A percentile compares a stretch with the other conserved stretches of the same genome.
phyloP scores from a whole-genome alignment of 2,113 vertebrate species.

The Megaleporinus macrocephalus region DNA sequence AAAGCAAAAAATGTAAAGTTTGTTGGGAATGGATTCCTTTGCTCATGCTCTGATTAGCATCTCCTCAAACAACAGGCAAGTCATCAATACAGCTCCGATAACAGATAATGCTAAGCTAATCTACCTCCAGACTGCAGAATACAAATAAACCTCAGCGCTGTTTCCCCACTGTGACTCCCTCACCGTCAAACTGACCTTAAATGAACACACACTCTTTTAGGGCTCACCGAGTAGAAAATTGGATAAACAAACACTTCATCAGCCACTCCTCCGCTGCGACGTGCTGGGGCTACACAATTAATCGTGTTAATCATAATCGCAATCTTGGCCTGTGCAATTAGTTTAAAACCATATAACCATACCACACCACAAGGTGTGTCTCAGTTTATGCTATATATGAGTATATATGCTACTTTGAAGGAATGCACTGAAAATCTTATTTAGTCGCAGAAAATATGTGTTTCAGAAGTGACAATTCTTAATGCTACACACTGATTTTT shows the following conservation, averaged over 20 bases:
- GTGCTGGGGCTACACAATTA: constrained; percentile 30
- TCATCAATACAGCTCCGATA: not conserved
- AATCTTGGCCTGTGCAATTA: not conserved
- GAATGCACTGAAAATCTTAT: too few species aligned
- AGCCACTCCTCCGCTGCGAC: constrained; percentile 38
- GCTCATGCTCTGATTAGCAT: not conserved
- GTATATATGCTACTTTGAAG: too few species aligned
- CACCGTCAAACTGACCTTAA: constrained; percentile 65
- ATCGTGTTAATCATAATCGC: constrained; percentile 15
- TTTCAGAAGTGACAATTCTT: too few species aligned
- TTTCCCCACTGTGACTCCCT: constrained; percentile 27
- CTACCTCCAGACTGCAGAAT: not conserved
- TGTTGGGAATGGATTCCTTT: too few species aligned
- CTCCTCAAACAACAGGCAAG: not conserved
- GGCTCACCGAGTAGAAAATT: constrained; percentile 74
- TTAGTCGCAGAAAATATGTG: too few species aligned
- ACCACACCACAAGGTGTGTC: too few species aligned
- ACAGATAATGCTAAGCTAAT: not conserved
- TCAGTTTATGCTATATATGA: too few species aligned
- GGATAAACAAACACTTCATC: constrained; percentile 76
- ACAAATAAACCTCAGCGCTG: not conserved
- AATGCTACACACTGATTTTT: too few species aligned
- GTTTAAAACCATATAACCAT: not conserved
- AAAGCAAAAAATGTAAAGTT: too few species aligned
- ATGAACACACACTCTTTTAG: constrained; percentile 67